phyloP scores from a whole-genome alignment of 64 coral and sea anemone genomes.

The Stichodactyla mertensii region DNA sequence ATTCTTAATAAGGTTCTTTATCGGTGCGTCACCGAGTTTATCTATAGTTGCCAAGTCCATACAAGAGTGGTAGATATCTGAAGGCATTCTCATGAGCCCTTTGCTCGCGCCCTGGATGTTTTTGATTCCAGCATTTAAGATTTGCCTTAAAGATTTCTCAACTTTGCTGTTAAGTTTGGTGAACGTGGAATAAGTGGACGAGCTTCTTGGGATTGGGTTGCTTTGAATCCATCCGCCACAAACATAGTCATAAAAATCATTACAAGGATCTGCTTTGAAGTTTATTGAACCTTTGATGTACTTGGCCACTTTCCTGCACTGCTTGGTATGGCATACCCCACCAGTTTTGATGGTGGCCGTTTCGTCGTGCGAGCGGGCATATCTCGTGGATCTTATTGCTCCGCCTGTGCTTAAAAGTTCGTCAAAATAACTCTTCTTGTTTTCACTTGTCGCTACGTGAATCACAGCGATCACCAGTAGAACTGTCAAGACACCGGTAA shows the following conservation, averaged over 20 bases:
- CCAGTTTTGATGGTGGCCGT: not conserved
- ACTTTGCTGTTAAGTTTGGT: conserved; percentile 79
- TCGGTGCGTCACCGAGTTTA: conserved; percentile 35
- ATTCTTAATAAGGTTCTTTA: conserved; percentile 68
- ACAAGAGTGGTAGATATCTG: conserved; percentile 76
- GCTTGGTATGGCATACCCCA: conserved; percentile 46
- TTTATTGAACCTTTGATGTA: conserved; percentile 71
- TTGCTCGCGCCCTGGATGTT: conserved; percentile 37
- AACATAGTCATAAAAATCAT: conserved; percentile 76
- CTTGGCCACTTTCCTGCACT: conserved; percentile 62
- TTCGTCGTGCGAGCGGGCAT: conserved; percentile 12
- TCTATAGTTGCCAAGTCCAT: conserved; percentile 83
- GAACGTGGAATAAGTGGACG: conserved; percentile 90
- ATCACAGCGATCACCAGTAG: conserved; percentile 81
- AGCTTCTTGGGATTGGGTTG: conserved; percentile 80
- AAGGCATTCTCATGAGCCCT: conserved; percentile 56
- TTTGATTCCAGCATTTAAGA: conserved; percentile 58
- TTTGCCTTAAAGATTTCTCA: conserved; percentile 57
- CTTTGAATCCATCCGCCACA: conserved; percentile 78
- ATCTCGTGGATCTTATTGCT: conserved; percentile 70
- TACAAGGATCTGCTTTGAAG: conserved; percentile 64
- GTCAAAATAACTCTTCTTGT: conserved; percentile 89
- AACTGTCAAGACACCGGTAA: conserved; percentile 80
- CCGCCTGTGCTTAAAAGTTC: conserved; percentile 87
- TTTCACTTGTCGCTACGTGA: conserved; percentile 88